Evolutionary conservation across 1,140 invertebrate genomes (phyloP).

Genomic region (Drosophila simulans): DNA sequence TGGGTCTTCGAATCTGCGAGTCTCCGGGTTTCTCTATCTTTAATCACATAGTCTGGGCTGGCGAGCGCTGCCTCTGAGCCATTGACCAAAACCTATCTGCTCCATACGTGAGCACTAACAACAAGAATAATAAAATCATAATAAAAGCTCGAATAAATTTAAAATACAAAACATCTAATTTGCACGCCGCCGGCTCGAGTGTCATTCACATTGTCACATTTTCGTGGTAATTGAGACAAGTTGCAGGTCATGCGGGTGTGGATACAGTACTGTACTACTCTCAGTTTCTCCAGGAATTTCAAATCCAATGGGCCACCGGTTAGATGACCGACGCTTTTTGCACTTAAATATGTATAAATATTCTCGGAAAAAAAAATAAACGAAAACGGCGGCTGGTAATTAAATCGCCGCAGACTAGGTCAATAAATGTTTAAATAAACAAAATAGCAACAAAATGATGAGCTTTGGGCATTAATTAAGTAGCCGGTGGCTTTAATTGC

Average conservation of each 20-base stretch:
- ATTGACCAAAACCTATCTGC: slow-evolving; percentile 60
- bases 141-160: slow-evolving; percentile 54
- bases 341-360: slow-evolving; percentile 33
- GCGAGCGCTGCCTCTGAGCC: slow-evolving; percentile 23
- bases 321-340: slow-evolving; percentile 29
- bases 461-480: slow-evolving; percentile 33
- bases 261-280: background rate
- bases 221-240: slow-evolving; percentile 47
- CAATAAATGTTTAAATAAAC: slow-evolving; percentile 38
- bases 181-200: slow-evolving; percentile 45
- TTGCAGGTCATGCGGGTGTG: slow-evolving; percentile 21
- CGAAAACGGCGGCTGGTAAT: slow-evolving; percentile 6
- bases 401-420: slow-evolving; percentile 41
- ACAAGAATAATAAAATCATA: slow-evolving; percentile 40
- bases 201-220: slow-evolving; percentile 42
- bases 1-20: slow-evolving; percentile 25
- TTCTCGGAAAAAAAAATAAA: background rate
- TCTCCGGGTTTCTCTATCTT: slow-evolving; percentile 15
- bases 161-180: slow-evolving; percentile 66
- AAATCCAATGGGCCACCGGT: background rate
- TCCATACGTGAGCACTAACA: slow-evolving; percentile 36
- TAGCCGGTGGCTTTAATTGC: slow-evolving; percentile 38
- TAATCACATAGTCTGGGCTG: slow-evolving; percentile 12
- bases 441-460: slow-evolving; percentile 15
- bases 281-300: slow-evolving; percentile 11